Base-by-base conservation (phyloP, 2,888 invertebrate species). In the Drosophila quinaria region DNA sequence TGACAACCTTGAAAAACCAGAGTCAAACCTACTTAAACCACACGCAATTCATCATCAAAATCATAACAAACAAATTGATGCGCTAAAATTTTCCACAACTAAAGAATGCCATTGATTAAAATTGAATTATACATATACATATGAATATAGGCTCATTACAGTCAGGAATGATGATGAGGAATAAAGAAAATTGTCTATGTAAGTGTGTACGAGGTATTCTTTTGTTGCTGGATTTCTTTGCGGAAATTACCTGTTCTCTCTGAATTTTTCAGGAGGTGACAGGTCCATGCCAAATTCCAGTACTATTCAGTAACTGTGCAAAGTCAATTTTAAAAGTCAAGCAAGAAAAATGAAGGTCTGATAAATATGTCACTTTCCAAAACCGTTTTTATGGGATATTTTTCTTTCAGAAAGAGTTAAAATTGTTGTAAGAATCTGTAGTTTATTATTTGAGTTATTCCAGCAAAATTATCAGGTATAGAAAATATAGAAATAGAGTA, bases 41-140 rank as follows among this genome's bases (percentile, higher is more conserved):
- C 44, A 58, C 13, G 47, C 33, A 42, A 54, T 63, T 37, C 13
- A 31, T 41, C 17, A 46, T 31, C 42, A 37, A 15, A 60, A 61
- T 70, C 59, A 74, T 65, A 74, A 75, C 41, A 70, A 70, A 74
- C 22, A 49, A 58, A 78, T 63, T 74, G 46, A 69, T 37, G 37
- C 44, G 41, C 59, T 22, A 22, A 67, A 77, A 70, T 50, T 79
- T 75, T 77, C 60, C 80, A 63, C 47, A 61, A 62, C 65, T 55
- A 25, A 47, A 33, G 46, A 56, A 41, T 37, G 58, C n/a, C 68
- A 61, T 41, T 74, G 60, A 75, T 70, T 70, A 70, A 74, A 79
- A 60, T 75, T 63, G 33, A 63, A 63, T 52, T 42, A 44, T 9
- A 9, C 15, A 15, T 15, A 11, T 19, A 44, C 15, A 61, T 13